A percentile compares a stretch with the other conserved stretches of the same genome.
Evolutionary conservation across 2,113 vertebrate genomes (phyloP).

Genomic region (Spilogale gracilis): DNA sequence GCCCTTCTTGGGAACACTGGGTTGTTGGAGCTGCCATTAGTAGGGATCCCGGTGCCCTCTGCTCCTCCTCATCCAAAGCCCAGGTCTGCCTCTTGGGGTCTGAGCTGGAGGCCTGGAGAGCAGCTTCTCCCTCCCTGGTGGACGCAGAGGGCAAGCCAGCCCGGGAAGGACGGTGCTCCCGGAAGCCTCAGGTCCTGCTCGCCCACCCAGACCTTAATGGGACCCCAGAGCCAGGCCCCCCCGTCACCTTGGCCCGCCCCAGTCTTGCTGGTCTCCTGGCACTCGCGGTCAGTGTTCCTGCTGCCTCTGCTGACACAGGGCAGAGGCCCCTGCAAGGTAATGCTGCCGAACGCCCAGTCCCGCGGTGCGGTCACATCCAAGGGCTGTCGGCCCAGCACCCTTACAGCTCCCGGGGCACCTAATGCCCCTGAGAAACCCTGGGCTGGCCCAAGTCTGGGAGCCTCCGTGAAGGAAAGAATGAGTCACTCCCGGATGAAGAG

Average conservation of each 20-base stretch:
- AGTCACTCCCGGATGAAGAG: not conserved
- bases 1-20: not conserved
- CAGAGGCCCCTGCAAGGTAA: not conserved
- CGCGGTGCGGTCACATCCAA: rapidly evolving
- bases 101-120: not conserved
- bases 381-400: rapidly evolving
- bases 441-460: not conserved
- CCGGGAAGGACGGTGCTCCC: not conserved
- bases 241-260: not conserved
- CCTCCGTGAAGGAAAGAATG: not conserved
- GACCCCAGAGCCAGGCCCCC: not conserved
- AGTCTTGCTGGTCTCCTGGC: not conserved
- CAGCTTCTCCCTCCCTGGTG: not conserved
- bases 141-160: not conserved
- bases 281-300: not conserved
- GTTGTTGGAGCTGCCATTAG: rapidly evolving
- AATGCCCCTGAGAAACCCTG: too few species aligned
- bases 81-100: not conserved
- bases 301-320: rapidly evolving
- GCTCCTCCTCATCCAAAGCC: not conserved
- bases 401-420: too few species aligned
- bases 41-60: not conserved
- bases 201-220: rapidly evolving
- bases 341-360: not conserved
- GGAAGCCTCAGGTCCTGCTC: rapidly evolving